These are phyloP conservation scores for Pyrocoelia pectoralis DNA, from an alignment of 2,888 invertebrate species.

Conservation along the genomic window DNA sequence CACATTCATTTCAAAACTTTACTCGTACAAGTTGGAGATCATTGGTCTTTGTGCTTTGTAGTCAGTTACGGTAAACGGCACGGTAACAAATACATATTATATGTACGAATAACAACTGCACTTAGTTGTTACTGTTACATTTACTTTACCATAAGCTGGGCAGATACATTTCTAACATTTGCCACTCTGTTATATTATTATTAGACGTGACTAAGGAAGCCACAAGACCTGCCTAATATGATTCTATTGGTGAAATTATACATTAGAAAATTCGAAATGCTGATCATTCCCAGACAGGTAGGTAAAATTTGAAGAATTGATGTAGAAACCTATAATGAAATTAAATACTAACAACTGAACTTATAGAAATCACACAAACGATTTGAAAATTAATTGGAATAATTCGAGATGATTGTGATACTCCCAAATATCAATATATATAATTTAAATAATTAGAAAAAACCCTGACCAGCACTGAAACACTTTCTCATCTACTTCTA, in stretches of 20 bases:
- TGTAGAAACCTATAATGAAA: slow-evolving; percentile 32
- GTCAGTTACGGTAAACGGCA: no score
- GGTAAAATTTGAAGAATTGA: slow-evolving; percentile 23
- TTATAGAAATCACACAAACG: slow-evolving; percentile 40
- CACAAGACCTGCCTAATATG: neutral
- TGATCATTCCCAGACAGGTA: slow-evolving; percentile 22
- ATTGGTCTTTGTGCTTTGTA: no score
- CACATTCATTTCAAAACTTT: no score
- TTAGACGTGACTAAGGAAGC: no score
- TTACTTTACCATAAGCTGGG: no score
- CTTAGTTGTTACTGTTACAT: no score
- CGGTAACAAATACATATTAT: no score
- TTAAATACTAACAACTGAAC: slow-evolving; percentile 17
- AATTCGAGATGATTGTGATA: slow-evolving; percentile 45
- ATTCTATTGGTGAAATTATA: neutral
- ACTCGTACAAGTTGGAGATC: no score
- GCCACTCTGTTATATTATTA: no score
- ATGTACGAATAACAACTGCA: no score
- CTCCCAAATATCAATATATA: slow-evolving; percentile 51
- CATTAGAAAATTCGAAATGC: neutral
- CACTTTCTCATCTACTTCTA: slow-evolving; percentile 44
- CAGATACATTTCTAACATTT: no score
- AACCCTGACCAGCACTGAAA: slow-evolving; percentile 46
- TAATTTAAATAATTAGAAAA: slow-evolving; percentile 55
- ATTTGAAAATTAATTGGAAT: slow-evolving; percentile 52